Conservation (phyloP, 2,888 invertebrate species). For the Lycophotia porphyrea region DNA sequence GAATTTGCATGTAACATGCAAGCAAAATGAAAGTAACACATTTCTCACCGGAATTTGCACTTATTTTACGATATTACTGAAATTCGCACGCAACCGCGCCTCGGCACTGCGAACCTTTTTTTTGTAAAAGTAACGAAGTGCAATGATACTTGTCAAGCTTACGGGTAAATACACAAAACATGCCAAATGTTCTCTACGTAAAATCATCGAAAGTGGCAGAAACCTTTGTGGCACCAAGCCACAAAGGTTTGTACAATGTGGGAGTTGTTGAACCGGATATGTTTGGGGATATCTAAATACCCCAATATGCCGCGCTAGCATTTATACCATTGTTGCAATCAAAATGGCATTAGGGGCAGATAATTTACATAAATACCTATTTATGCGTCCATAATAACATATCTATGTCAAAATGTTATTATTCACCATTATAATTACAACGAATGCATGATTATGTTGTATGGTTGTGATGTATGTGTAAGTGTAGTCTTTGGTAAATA, state of each 20-base stretch:
- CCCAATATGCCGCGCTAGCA: slow-evolving; percentile 16
- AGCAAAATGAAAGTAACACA: slow-evolving; percentile 62
- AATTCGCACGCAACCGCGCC: slow-evolving; percentile 47
- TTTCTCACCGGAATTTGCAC: slow-evolving; percentile 51
- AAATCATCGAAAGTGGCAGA: slow-evolving; percentile 8
- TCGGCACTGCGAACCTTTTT: slow-evolving; percentile 37
- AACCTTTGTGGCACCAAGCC: no score
- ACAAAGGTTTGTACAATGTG: slow-evolving; percentile 4
- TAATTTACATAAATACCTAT: slow-evolving; percentile 20
- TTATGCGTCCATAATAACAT: not conserved
- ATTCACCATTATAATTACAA: slow-evolving; percentile 4
- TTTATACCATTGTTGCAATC: slow-evolving; percentile 40
- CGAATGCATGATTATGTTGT: not conserved
- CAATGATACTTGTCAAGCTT: slow-evolving; percentile 43
- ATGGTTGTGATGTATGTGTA: not conserved
- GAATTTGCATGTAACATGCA: slow-evolving; percentile 60
- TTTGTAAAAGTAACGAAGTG: slow-evolving; percentile 33
- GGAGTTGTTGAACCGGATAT: slow-evolving; percentile 19
- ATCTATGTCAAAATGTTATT: not conserved
- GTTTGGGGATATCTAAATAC: slow-evolving; percentile 20
- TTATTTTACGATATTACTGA: slow-evolving; percentile 52
- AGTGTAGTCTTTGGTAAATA: not conserved
- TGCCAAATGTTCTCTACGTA: slow-evolving; percentile 32
- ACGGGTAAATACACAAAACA: slow-evolving; percentile 18
- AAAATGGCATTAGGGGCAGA: slow-evolving; percentile 36